Percentiles rank a stretch among this genome's conserved stretches.
Evolutionary conservation across 2,113 vertebrate species (phyloP).

Genomic region (Amazona vittata): DNA sequence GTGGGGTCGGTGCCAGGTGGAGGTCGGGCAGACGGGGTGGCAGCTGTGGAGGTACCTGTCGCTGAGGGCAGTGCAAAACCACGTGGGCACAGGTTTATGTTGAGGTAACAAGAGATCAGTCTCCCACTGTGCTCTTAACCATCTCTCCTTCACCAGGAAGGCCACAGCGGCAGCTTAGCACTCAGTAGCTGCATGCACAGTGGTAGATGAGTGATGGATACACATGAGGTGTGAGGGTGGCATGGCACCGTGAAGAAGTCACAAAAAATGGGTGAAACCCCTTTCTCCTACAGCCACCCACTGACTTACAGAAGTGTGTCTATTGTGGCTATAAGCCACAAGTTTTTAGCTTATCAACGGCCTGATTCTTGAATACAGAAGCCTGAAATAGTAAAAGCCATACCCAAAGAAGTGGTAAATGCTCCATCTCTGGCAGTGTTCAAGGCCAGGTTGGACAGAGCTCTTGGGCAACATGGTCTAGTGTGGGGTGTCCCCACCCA

Average conservation of each 20-base stretch:
- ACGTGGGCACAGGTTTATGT: accelerated
- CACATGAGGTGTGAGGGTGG: accelerated
- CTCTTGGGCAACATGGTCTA: background rate
- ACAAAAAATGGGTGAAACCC: accelerated
- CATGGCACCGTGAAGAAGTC: background rate
- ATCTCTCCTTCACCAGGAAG: accelerated
- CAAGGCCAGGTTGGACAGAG: background rate
- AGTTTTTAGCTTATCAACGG: background rate
- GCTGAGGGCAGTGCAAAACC: background rate
- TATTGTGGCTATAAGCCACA: background rate
- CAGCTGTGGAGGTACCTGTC: background rate
- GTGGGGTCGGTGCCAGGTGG: background rate
- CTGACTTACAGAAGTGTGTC: background rate
- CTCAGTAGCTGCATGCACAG: accelerated
- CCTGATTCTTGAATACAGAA: background rate
- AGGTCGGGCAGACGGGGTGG: background rate
- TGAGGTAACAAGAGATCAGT: background rate
- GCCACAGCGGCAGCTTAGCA: accelerated
- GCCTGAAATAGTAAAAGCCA: background rate
- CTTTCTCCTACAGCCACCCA: accelerated
- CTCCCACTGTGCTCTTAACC: accelerated
- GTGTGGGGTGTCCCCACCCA: background rate
- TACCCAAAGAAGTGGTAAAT: background rate
- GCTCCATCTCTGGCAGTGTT: background rate
- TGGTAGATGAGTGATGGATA: background rate